Evolutionary conservation across 2,797 vertebrate genomes (phyloP).

Genomic region (Ceryle rudis): DNA sequence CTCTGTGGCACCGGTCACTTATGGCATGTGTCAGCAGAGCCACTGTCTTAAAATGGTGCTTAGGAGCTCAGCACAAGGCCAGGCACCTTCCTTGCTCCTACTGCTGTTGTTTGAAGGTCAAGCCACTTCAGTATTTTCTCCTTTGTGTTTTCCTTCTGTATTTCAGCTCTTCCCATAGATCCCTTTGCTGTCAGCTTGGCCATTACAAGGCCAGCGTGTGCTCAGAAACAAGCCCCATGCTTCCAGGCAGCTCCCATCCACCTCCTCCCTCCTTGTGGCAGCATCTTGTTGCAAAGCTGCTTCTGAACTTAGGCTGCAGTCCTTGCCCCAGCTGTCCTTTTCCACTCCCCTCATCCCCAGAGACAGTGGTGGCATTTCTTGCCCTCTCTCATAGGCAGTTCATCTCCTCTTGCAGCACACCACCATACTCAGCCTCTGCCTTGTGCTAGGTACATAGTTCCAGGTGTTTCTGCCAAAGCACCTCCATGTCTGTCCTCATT

Average conservation of each 20-base stretch:
- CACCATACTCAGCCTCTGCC: not conserved
- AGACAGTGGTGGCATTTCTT: not conserved
- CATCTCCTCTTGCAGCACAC: not conserved
- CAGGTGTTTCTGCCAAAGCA: not conserved
- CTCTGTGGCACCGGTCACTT: not conserved
- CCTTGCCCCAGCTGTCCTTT: fast-evolving
- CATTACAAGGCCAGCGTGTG: not conserved
- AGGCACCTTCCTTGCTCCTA: not conserved
- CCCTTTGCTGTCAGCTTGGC: not conserved
- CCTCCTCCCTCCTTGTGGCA: not conserved
- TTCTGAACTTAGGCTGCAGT: not conserved
- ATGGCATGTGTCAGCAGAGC: not conserved
- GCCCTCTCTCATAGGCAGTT: not conserved
- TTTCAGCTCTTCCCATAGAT: not conserved
- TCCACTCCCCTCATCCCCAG: not conserved
- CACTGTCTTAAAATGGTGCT: not conserved
- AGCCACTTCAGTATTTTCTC: not conserved
- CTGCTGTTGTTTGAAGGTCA: fast-evolving
- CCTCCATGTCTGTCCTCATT: not conserved
- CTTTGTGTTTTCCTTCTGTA: not conserved
- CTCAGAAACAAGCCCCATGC: not conserved
- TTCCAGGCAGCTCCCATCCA: not conserved
- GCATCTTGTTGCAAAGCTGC: not conserved
- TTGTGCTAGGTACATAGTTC: not conserved
- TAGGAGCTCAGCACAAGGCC: not conserved